Evolutionary conservation across 2,797 vertebrate genomes (phyloP), one percentile per base, ranked within the genome.

Genomic region (Pseudotriccus pelzelni): DNA sequence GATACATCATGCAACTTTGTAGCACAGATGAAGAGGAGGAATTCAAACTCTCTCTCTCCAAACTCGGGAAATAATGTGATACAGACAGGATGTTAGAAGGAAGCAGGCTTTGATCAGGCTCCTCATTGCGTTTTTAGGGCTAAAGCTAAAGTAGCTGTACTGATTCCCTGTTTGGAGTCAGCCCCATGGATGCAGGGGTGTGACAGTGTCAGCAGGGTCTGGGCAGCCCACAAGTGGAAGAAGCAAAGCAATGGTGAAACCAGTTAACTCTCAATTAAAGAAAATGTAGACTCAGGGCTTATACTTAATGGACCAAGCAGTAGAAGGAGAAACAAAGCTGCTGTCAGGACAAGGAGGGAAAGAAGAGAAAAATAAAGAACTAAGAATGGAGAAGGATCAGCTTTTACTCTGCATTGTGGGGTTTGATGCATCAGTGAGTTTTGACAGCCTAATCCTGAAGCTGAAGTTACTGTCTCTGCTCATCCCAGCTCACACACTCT

Each of bases 221-320:
- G 64, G 59, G 19, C 39, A 53, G 58, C 44, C 39, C 46, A 7
- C 15, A 14, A 6, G 14, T 0, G 0, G 5, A 15, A 49, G 66
- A 36, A 68, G 20, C 16, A 10, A 50, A 41, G 30, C 24, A 47
- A 4, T 0, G 11, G 15, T 36, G 47, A 76, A 79, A 62, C 4
- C 27, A 39, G 22, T 63, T 34, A 24, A 56, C 21, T 68, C 23
- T 21, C 10, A 8, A 6, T 20, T 46, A 63, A 41, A 34, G 44
- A 46, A 91, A 41, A 27, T 14, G 12, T 24, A 78, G 56, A 49
- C 32, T 60, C 12, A 6, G 49, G 7, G 5, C 5, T 49, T 69
- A 9, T 19, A 8, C 9, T 63, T 36, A 8, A 39, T 32, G n/a
- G 20, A 23, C 3, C 17, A 17, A 41, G 52, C 1, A 52, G 4